A percentile compares a stretch with the other conserved stretches of the same genome.
phyloP scores from a whole-genome alignment of 2,888 invertebrate genomes.

The Drymonia ruficornis region DNA sequence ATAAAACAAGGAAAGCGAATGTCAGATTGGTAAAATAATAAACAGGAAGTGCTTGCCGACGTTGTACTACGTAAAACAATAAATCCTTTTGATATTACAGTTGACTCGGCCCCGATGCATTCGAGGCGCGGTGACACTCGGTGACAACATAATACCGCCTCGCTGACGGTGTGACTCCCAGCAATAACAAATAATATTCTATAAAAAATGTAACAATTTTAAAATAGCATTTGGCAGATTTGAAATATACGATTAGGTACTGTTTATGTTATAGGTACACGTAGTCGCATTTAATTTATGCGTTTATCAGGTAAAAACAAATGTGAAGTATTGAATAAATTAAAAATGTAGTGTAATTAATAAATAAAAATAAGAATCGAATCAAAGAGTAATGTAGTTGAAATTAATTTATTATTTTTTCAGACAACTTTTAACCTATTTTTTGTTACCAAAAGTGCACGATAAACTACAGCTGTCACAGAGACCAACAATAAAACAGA shows the following conservation, averaged over 20 bases:
- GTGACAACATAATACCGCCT: slow-evolving; percentile 38
- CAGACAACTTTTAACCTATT: not conserved
- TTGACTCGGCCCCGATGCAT: slow-evolving; percentile 32
- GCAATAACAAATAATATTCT: slow-evolving; percentile 27
- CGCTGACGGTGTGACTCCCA: slow-evolving; percentile 22
- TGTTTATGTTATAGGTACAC: no score
- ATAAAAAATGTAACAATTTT: no score
- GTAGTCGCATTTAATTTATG: no score
- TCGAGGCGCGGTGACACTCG: slow-evolving; percentile 29
- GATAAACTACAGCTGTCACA: not conserved
- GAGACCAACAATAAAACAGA: not conserved
- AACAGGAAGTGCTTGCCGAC: slow-evolving; percentile 19
- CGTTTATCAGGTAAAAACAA: no score
- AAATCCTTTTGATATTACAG: slow-evolving; percentile 48
- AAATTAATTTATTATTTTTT: no score
- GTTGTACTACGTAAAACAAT: slow-evolving; percentile 37
- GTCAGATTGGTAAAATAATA: slow-evolving; percentile 30
- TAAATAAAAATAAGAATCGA: no score
- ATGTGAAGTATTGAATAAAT: no score
- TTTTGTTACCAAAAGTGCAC: not conserved
- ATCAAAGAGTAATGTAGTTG: no score
- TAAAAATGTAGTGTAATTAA: no score
- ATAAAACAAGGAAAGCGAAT: slow-evolving; percentile 13
- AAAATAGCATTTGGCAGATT: no score
- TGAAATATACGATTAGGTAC: no score